A percentile compares a stretch with the other conserved stretches of the same genome.
phyloP scores from a whole-genome alignment of 2,888 invertebrate genomes.

The Apomyelois bistriatella region DNA sequence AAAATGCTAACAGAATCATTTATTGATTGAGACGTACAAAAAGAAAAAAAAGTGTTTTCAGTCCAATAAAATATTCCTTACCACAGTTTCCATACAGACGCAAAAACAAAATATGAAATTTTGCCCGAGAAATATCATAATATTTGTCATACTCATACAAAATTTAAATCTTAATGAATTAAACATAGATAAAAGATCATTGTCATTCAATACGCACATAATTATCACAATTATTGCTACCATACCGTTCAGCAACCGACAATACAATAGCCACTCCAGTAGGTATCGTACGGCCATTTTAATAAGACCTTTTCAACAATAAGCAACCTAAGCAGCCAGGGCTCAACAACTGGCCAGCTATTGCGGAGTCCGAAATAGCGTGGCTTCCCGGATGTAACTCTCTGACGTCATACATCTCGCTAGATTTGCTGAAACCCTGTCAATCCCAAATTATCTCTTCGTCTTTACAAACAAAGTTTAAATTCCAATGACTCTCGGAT shows the following conservation, averaged over 20 bases:
- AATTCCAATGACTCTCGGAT: slow-evolving; percentile 26
- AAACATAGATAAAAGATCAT: not conserved
- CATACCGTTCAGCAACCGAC: not conserved
- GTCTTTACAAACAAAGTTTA: slow-evolving; percentile 29
- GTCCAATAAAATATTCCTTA: too few species aligned
- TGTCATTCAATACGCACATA: slow-evolving; percentile 5
- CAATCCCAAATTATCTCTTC: slow-evolving; percentile 47
- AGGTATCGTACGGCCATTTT: slow-evolving; percentile 25
- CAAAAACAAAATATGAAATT: too few species aligned
- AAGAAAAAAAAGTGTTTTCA: too few species aligned
- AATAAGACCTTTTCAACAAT: slow-evolving; percentile 21
- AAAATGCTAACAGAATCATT: too few species aligned
- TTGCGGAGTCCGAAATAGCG: slow-evolving; percentile 54
- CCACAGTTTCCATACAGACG: too few species aligned
- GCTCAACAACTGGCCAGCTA: slow-evolving; percentile 28
- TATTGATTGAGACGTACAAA: too few species aligned
- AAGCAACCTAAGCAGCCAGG: slow-evolving; percentile 13
- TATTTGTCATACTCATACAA: too few species aligned
- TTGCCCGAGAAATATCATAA: too few species aligned
- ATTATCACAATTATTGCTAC: not conserved
- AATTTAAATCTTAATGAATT: not conserved
- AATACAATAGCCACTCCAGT: slow-evolving; percentile 5
- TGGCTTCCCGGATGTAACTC: slow-evolving; percentile 70
- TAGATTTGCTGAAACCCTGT: slow-evolving; percentile 51
- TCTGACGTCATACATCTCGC: slow-evolving; percentile 67